Conservation (phyloP, 2,797 vertebrate genomes). For the Eulemur mongoz region DNA sequence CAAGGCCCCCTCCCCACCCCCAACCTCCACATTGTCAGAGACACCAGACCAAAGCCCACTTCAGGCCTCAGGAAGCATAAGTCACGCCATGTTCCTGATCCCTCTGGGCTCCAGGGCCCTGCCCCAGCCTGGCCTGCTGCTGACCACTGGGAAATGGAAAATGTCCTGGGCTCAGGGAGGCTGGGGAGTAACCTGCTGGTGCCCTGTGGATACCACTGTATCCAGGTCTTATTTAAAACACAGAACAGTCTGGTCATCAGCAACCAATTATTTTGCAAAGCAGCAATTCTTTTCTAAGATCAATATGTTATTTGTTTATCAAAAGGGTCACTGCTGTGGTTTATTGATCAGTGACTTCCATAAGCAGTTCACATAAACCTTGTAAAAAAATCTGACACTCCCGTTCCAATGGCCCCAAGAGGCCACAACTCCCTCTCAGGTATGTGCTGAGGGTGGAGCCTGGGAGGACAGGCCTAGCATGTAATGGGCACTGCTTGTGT, state of each 20-base stretch:
- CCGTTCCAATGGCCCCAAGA: rapidly evolving
- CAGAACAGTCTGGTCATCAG: background rate
- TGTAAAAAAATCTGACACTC: background rate
- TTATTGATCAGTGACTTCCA: background rate
- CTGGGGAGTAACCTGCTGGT: background rate
- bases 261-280: background rate
- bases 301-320: background rate
- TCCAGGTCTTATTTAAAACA: background rate
- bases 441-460: background rate
- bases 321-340: background rate
- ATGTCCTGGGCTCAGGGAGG: background rate
- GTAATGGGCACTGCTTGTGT: background rate
- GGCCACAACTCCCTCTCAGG: background rate
- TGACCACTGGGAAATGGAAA: background rate
- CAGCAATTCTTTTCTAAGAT: background rate
- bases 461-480: background rate
- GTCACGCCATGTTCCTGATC: background rate
- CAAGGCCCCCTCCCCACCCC: too few species aligned
- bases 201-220: background rate
- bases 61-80: background rate
- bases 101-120: rapidly evolving
- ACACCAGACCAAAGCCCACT: background rate
- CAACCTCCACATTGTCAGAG: background rate
- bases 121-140: background rate
- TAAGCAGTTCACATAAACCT: background rate